These are phyloP conservation scores for Torymus texanus DNA, from an alignment of 2,888 invertebrate species.

Conservation along the genomic window DNA sequence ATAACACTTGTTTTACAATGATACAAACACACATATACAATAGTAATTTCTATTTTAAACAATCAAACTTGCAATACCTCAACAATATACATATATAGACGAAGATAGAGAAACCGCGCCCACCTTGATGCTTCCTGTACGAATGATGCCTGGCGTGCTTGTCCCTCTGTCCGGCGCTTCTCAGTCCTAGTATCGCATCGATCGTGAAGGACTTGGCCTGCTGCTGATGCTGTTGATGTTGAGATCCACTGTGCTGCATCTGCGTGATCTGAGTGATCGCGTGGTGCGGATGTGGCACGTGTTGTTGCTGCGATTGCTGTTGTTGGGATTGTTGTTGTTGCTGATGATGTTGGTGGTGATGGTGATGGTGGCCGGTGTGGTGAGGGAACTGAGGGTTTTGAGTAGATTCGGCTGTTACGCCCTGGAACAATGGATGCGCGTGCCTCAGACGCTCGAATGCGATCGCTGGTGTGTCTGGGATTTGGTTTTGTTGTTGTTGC, in stretches of 20 bases:
- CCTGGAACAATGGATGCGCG: slow-evolving; percentile 53
- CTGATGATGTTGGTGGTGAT: slow-evolving; percentile 61
- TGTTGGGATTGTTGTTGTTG: slow-evolving; percentile 57
- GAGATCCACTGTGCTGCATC: slow-evolving; percentile 62
- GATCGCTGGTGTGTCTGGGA: slow-evolving; percentile 55
- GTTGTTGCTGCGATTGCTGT: slow-evolving; percentile 58
- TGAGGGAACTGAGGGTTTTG: slow-evolving; percentile 25
- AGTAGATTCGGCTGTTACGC: slow-evolving; percentile 59
- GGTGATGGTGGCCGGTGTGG: slow-evolving; percentile 41
- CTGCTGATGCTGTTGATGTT: slow-evolving; percentile 66
- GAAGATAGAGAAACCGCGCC: slow-evolving; percentile 58
- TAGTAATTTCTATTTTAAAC: too few relatives aligned
- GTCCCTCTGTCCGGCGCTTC: slow-evolving; percentile 72
- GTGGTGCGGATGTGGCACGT: slow-evolving; percentile 56
- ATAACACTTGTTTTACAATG: too few relatives aligned
- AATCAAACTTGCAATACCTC: not conserved
- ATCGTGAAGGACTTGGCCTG: slow-evolving; percentile 89
- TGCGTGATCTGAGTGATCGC: slow-evolving; percentile 63
- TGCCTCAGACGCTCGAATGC: slow-evolving; percentile 70
- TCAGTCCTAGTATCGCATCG: slow-evolving; percentile 89
- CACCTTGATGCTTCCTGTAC: slow-evolving; percentile 68
- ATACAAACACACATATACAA: too few relatives aligned
- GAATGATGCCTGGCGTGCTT: slow-evolving; percentile 68
- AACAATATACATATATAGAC: slow-evolving; percentile 8
- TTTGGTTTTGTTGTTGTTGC: slow-evolving; percentile 33